phyloP scores from a whole-genome alignment of 2,797 vertebrate genomes.

The Sebastes diaconus region DNA sequence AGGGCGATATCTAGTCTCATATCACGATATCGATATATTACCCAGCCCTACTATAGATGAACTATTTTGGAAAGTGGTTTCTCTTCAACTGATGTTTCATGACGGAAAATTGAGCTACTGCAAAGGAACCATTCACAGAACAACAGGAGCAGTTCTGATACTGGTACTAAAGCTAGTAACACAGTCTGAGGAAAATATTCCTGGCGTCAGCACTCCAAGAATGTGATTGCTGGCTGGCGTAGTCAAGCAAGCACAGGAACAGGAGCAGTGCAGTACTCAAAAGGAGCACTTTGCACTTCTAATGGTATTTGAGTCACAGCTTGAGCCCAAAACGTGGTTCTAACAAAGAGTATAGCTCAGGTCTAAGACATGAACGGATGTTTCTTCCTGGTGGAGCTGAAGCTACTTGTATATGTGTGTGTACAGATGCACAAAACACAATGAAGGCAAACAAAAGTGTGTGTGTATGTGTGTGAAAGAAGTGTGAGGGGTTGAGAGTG shows the following conservation, averaged over 20 bases:
- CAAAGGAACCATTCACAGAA: neutral
- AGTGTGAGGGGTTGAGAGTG: slow-evolving; percentile 1
- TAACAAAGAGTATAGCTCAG: slow-evolving; percentile 69
- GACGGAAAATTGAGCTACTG: neutral
- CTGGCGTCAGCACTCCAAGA: slow-evolving; percentile 68
- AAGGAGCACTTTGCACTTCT: slow-evolving; percentile 67
- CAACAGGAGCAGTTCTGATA: slow-evolving; percentile 29
- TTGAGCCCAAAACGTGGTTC: slow-evolving; percentile 60
- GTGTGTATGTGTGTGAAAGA: neutral
- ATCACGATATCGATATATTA: no score
- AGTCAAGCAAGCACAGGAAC: slow-evolving; percentile 35
- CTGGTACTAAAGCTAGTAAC: slow-evolving; percentile 26
- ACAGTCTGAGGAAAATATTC: slow-evolving; percentile 57
- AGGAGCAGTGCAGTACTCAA: slow-evolving; percentile 58
- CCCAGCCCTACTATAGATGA: neutral
- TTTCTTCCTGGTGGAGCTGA: slow-evolving; percentile 34
- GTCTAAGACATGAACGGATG: slow-evolving; percentile 61
- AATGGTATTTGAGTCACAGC: slow-evolving; percentile 71
- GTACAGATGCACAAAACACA: neutral
- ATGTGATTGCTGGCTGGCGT: slow-evolving; percentile 49
- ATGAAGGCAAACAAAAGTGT: neutral
- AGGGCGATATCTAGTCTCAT: no score
- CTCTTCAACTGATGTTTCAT: slow-evolving; percentile 1
- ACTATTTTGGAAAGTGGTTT: neutral
- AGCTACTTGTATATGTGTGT: neutral